Conservation (phyloP, 1,140 invertebrate genomes). For the Tigriopus japonicus region DNA sequence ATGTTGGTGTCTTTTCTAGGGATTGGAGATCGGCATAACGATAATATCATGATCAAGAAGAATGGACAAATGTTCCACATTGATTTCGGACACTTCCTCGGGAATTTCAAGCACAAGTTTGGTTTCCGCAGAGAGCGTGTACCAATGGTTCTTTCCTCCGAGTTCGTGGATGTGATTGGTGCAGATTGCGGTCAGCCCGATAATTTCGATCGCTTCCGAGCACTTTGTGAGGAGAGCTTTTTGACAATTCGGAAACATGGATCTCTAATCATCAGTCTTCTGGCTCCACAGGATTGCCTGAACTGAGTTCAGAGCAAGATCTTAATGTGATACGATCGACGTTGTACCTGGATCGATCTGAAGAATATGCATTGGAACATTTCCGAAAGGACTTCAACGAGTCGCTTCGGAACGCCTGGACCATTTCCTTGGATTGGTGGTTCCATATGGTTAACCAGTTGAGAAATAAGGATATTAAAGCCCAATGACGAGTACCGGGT, state of each 20-base stretch:
- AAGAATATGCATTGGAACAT: slow-evolving; percentile 64
- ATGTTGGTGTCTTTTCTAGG: no score
- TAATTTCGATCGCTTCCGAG: slow-evolving; percentile 28
- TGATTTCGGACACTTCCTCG: slow-evolving; percentile 42
- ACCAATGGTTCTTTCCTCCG: slow-evolving; percentile 40
- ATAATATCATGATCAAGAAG: slow-evolving; percentile 40
- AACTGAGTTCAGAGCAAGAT: slow-evolving; percentile 35
- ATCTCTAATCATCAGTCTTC: slow-evolving; percentile 37
- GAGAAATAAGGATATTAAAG: neutral
- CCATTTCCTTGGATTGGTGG: slow-evolving; percentile 89
- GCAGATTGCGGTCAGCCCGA: slow-evolving; percentile 31
- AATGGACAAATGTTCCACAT: slow-evolving; percentile 40
- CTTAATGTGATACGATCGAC: slow-evolving; percentile 36
- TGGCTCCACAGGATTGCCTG: slow-evolving; percentile 40
- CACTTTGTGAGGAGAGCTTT: slow-evolving; percentile 53
- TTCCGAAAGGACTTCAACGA: slow-evolving; percentile 77
- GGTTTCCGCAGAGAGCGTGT: slow-evolving; percentile 39
- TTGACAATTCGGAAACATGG: slow-evolving; percentile 38
- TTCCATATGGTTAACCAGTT: slow-evolving; percentile 34
- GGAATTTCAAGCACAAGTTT: slow-evolving; percentile 43
- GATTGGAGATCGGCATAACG: slow-evolving; percentile 39
- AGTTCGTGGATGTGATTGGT: slow-evolving; percentile 38
- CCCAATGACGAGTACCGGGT: no score
- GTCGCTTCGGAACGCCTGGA: slow-evolving; percentile 80
- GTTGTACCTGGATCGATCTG: slow-evolving; percentile 50